phyloP scores from a whole-genome alignment of 2,888 invertebrate species.

The Hydriomena furcata region DNA sequence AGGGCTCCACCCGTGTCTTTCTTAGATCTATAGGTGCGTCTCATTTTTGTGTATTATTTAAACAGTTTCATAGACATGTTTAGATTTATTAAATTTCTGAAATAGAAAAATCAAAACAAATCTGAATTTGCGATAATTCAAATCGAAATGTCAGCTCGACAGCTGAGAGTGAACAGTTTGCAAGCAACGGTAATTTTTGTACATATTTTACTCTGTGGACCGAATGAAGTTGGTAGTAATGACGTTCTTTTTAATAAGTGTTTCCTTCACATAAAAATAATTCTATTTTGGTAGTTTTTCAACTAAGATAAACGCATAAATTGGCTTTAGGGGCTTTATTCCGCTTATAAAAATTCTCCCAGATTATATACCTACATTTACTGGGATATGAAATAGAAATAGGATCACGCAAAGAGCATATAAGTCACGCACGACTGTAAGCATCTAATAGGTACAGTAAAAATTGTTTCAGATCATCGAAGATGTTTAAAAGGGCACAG shows the following conservation, averaged over 20 bases:
- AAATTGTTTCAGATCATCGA: too few species aligned
- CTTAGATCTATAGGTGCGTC: constrained; percentile 69
- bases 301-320: too few species aligned
- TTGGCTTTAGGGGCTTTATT: too few species aligned
- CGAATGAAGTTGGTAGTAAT: constrained; percentile 8
- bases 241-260: neutral
- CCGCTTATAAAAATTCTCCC: too few species aligned
- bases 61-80: neutral
- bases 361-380: too few species aligned
- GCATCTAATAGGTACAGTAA: too few species aligned
- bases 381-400: too few species aligned
- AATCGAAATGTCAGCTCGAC: constrained; percentile 4
- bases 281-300: neutral
- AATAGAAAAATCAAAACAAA: constrained; percentile 3
- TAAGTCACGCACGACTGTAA: too few species aligned
- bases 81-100: too few species aligned
- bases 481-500: too few species aligned
- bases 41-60: constrained; percentile 46
- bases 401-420: too few species aligned
- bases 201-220: neutral
- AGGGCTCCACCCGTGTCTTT: constrained; percentile 57
- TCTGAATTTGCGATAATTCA: neutral
- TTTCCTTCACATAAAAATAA: neutral
- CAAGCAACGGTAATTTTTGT: neutral
- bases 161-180: neutral